Evolutionary conservation across 2,888 invertebrate species (phyloP).

Genomic region (Lithophane ornitopus): DNA sequence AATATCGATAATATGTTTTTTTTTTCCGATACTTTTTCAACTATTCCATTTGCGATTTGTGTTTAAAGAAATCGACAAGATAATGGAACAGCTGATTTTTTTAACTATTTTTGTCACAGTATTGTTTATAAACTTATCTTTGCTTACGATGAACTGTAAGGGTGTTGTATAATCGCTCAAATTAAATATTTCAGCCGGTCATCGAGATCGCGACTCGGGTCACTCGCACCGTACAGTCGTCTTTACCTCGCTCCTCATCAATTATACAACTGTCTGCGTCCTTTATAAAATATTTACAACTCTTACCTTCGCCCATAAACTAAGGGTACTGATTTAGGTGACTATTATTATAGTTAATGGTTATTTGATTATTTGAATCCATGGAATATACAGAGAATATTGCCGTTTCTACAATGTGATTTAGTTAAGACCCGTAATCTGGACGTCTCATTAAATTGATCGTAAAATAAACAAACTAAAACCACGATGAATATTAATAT

Average conservation of each 20-base stretch:
- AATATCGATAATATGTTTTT: neutral
- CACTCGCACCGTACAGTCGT: conserved; percentile 56
- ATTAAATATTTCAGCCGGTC: conserved; percentile 53
- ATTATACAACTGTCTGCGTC: conserved; percentile 67
- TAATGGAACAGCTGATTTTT: neutral
- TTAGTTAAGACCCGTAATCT: conserved; percentile 56
- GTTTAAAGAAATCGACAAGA: neutral
- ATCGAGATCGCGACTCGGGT: conserved; percentile 46
- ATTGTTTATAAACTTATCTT: neutral
- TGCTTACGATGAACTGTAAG: neutral
- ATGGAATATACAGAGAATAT: conserved; percentile 54
- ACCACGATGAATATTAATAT: conserved; percentile 57
- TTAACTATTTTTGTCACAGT: neutral
- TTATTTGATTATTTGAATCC: conserved; percentile 65
- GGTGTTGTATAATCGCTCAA: conserved; percentile 22
- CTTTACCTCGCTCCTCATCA: conserved; percentile 70
- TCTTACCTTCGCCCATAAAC: conserved; percentile 77
- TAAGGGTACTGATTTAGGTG: conserved; percentile 69
- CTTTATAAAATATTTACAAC: conserved; percentile 80
- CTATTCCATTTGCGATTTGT: neutral
- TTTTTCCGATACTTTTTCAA: too few relatives aligned
- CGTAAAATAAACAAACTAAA: conserved; percentile 60
- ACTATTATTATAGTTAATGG: conserved; percentile 68
- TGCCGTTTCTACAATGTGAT: conserved; percentile 51
- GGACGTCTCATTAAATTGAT: conserved; percentile 49